Evolutionary conservation across 2,113 vertebrate species (phyloP), one percentile per base, ranked within the genome.

Genomic region (Muscicapa adusta): DNA sequence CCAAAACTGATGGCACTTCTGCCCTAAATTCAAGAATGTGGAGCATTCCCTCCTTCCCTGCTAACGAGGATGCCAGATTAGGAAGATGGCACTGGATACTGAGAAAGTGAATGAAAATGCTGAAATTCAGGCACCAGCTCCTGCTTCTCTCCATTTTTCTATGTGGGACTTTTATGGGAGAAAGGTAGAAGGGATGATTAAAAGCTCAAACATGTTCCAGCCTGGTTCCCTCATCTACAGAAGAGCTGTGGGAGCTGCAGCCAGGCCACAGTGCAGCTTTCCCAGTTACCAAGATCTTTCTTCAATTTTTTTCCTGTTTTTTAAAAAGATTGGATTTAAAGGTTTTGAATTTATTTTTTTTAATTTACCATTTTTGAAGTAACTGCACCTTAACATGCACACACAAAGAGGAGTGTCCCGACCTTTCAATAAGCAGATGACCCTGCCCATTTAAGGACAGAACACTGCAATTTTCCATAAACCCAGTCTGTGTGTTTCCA

Each of bases 231-330:
- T 56, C 36, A 33, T 10, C 31, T 57, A 34, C 57, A 65, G 19
- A 73, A 57, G 31, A 45, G 34, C 38, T 47, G 28, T 42, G 47
- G 60, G 56, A 61, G 56, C 73, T n/a, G 53, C 65, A 91, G 58
- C 14, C 51, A 34, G 33, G 29, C 34, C 33, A 26, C 1, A 43
- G 7, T 2, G 8, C 25, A 67, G 67, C 25, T 73, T 70, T 56
- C 25, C 17, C 5, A 1, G 10, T 8, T 3, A 16, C 11, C 26
- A 51, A 70, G 8, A 31, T 8, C 0, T 28, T 71, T 43, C 28
- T 33, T 6, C 42, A 10, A 45, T 54, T 80, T 67, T 56, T n/a
- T 56, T n/a, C 29, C 19, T 5, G 2, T 51, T 7, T 61, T 40
- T 22, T 0, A 6, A 54, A 63, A 61, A 28, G 7, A 31, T 79